Evolutionary conservation across 2,888 invertebrate species (phyloP).

Genomic region (Drosophila pegasa): DNA sequence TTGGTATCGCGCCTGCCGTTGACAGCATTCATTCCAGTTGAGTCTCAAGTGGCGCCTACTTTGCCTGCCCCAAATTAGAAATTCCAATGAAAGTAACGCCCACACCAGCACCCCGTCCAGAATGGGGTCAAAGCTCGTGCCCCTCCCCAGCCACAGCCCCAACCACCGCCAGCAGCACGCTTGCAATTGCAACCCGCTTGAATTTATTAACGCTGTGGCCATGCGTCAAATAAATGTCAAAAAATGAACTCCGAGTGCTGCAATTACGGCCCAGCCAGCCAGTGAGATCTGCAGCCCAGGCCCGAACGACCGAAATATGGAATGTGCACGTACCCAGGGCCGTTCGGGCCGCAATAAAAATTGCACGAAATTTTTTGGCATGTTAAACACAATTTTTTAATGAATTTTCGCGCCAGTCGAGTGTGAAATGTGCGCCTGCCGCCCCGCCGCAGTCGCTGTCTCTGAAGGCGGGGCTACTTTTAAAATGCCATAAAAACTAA

Average conservation of each 20-base stretch:
- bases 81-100: slow-evolving; percentile 54
- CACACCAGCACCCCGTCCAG: background rate
- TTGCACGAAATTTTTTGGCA: slow-evolving; percentile 58
- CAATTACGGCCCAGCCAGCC: slow-evolving; percentile 44
- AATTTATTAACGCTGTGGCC: slow-evolving; percentile 73
- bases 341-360: slow-evolving; percentile 61
- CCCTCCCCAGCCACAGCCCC: background rate
- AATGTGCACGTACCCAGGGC: slow-evolving; percentile 35
- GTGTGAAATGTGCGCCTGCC: slow-evolving; percentile 80
- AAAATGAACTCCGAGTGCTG: slow-evolving; percentile 69
- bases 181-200: slow-evolving; percentile 43
- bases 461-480: slow-evolving; percentile 50
- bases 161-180: too few species aligned
- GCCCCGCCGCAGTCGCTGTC: slow-evolving; percentile 3
- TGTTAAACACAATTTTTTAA: slow-evolving; percentile 74
- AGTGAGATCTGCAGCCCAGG: slow-evolving; percentile 33
- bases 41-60: slow-evolving; percentile 48
- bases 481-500: slow-evolving; percentile 72
- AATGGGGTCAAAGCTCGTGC: slow-evolving; percentile 41
- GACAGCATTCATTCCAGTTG: slow-evolving; percentile 78
- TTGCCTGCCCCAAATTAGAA: slow-evolving; percentile 57
- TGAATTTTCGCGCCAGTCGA: slow-evolving; percentile 84
- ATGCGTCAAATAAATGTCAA: slow-evolving; percentile 82
- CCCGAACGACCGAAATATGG: slow-evolving; percentile 25
- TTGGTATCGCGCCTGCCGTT: slow-evolving; percentile 77